Evolutionary conservation across 2,113 vertebrate species (phyloP).

Genomic region (Oriolus oriolus): DNA sequence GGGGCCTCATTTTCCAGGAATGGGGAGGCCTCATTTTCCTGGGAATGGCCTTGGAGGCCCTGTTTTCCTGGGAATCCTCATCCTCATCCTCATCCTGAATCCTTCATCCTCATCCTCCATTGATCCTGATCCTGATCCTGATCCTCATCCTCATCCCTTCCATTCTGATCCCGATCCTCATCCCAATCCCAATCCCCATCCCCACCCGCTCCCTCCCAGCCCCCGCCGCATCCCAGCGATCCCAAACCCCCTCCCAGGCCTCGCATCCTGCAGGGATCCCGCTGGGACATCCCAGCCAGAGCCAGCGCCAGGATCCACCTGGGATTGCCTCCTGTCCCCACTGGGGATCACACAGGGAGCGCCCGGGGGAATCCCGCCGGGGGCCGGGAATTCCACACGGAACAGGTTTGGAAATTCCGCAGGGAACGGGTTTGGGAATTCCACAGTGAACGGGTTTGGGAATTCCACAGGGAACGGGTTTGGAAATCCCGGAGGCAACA

Average conservation of each 20-base stretch:
- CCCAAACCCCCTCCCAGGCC: fast-evolving
- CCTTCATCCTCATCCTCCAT: neutral
- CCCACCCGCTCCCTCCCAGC: neutral
- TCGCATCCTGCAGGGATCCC: neutral
- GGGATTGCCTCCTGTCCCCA: neutral
- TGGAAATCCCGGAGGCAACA: no score
- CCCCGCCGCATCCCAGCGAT: neutral
- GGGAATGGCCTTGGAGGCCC: neutral
- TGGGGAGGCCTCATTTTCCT: neutral
- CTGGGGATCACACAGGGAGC: no score
- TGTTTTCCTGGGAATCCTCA: neutral
- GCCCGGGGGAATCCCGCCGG: neutral
- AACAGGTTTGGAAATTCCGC: no score
- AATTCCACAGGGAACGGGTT: no score
- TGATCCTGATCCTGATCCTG: neutral
- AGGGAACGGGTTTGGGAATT: no score
- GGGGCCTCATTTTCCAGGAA: no score
- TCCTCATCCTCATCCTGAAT: neutral
- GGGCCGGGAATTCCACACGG: no score
- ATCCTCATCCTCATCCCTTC: no score
- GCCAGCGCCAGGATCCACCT: no score
- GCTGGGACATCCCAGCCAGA: fast-evolving
- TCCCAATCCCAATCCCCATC: neutral
- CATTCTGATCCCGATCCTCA: no score
- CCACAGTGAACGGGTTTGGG: no score